These are phyloP conservation scores for Phocides pigmalion DNA, from an alignment of 1,140 invertebrate genomes.

Conservation along the genomic window DNA sequence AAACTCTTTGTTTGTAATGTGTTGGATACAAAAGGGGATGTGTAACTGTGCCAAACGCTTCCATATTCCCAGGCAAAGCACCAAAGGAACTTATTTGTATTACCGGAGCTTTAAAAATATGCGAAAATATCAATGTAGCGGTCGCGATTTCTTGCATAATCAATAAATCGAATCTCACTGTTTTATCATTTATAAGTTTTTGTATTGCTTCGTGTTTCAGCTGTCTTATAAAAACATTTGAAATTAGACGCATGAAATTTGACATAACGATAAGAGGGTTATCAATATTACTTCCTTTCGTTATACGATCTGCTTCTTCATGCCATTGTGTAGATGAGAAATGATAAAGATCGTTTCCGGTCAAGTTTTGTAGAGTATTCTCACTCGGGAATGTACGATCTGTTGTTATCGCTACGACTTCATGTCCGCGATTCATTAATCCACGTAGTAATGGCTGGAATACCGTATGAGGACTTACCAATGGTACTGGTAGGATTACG, in stretches of 20 bases:
- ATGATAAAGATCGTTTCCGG: constrained; percentile 56
- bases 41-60: constrained; percentile 64
- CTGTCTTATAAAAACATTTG: constrained; percentile 46
- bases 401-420: constrained; percentile 63
- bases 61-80: constrained; percentile 28
- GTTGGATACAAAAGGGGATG: constrained; percentile 78
- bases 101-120: constrained; percentile 70
- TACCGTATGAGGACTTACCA: too few relatives aligned
- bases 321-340: constrained; percentile 47
- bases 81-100: constrained; percentile 69
- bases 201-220: constrained; percentile 45
- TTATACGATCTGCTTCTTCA: constrained; percentile 22
- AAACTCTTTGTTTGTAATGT: constrained; percentile 47
- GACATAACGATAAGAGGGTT: background rate
- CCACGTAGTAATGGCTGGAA: too few relatives aligned
- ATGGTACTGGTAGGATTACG: too few relatives aligned
- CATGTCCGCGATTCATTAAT: constrained; percentile 46
- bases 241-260: background rate
- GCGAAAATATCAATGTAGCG: constrained; percentile 52
- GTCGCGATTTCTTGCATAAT: constrained; percentile 52
- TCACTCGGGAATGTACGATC: constrained; percentile 42
- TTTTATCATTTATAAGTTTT: constrained; percentile 52
- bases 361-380: constrained; percentile 48
- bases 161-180: constrained; percentile 60
- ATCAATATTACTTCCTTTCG: background rate